Evolutionary conservation across 2,797 vertebrate genomes (phyloP), one percentile per base, ranked within the genome.

Genomic region (Hyperoplus lanceolatus): DNA sequence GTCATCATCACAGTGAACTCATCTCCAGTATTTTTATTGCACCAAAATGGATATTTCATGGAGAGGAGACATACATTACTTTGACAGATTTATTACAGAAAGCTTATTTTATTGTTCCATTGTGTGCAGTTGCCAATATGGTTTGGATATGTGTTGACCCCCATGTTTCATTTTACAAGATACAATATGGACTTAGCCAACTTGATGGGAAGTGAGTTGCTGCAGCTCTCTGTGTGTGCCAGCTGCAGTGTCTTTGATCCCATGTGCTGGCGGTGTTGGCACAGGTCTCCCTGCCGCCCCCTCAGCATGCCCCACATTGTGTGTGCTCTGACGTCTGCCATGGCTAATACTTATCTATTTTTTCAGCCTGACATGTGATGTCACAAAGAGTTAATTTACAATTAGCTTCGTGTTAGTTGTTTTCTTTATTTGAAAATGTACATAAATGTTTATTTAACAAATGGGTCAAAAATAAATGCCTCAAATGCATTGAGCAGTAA

Each of bases 171-270:
- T 7, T 62, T 29, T 70, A 15, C 2, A 59, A 8, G 46, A 59
- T 38, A 38, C 21, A 9, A 9, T 41, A 50, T 38, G 21, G 63
- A 74, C 62, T 58, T 63, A 36, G 59, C 70, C 12, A 54, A 50
- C 64, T 81, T 67, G 60, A 79, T 36, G 12, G 71, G 59, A 74
- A 84, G 60, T 49, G 66, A 75, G 66, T 45, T 48, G 49, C 73
- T 75, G 79, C 63, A 58, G 71, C 78, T 74, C 51, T 70, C 66
- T 85, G 18, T 70, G 54, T 59, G 65, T 5, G 83, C 90, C 90
- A 92, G 87, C 79, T 80, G 77, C 72, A 70, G 79, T 15, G 57
- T 85, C 90, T 94, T 94, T 94, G 92, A 94, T 94, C 89, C 82
- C 58, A 29, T 69, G 66, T 69, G 90, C 89, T 88, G 85, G 89